Evolutionary conservation across 2,888 invertebrate species (phyloP), one percentile per base, ranked within the genome.

Genomic region (Lasioglossum pauxillum): DNA sequence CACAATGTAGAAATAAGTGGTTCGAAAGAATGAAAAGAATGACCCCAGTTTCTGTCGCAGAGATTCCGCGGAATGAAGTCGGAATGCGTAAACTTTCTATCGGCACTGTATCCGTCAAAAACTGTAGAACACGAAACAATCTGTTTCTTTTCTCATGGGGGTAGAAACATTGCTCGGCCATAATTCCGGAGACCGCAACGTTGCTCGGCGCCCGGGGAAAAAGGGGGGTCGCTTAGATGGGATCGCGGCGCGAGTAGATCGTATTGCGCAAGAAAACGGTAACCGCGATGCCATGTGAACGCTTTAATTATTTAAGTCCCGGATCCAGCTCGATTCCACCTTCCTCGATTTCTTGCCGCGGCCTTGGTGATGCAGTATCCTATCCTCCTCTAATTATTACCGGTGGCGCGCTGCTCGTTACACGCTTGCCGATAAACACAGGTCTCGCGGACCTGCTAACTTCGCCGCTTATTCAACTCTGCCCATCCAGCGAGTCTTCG

Each of bases 241-340:
- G 74, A 90, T 90, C 90, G 87, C 73, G 71, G 78, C 53, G 73
- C 78, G 78, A 87, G 84, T 75, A 88, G 90, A 91, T 90, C 88
- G 89, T 74, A 83, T 91, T 92, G 90, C 90, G 90, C 90, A 92
- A 92, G 92, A 92, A 91, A 92, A 84, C 83, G 85, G 82, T 85
- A 90, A 89, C 79, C 90, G 84, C 86, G 90, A 89, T 87, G 87
- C 84, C 82, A 84, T 84, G 89, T 87, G 87, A 90, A 86, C 85
- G 85, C 87, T 92, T 91, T 90, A 92, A 91, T 92, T 92, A 92
- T 92, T 92, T 87, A 88, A 90, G 88, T 92, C 92, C 91, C 89
- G 91, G 92, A 92, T 92, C 86, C 84, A 77, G 75, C 87, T 87
- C 86, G 85, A 88, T 88, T 86, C 86, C 84, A 85, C 82, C 86